These are phyloP conservation scores for Gryllus longicercus DNA, from an alignment of 2,888 invertebrate species.

Conservation along the genomic window DNA sequence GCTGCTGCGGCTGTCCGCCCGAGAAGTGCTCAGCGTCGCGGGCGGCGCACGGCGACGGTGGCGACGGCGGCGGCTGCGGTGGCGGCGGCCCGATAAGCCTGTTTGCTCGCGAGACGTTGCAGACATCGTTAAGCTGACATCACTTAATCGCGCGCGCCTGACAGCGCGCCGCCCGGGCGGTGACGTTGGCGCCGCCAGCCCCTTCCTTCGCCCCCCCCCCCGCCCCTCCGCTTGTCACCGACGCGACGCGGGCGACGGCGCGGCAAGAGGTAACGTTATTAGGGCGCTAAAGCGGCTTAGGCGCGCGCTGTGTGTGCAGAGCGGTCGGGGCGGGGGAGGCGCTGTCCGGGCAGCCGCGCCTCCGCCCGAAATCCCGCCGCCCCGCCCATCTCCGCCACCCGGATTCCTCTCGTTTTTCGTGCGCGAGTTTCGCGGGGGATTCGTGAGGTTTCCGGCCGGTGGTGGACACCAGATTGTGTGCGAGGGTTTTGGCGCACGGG, in stretches of 20 bases:
- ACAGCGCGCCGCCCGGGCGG: background rate
- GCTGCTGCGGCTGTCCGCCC: background rate
- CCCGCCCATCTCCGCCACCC: no score
- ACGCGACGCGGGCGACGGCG: background rate
- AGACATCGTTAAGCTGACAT: constrained; percentile 17
- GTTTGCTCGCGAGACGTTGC: constrained; percentile 17
- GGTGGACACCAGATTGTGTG: no score
- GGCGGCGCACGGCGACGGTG: background rate
- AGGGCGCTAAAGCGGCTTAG: constrained; percentile 1
- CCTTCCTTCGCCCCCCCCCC: no score
- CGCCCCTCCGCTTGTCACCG: no score
- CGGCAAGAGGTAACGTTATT: constrained; percentile 9
- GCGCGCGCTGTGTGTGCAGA: constrained; percentile 12
- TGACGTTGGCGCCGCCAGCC: background rate
- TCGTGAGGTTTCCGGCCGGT: no score
- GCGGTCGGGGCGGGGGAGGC: background rate
- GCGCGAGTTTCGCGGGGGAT: no score
- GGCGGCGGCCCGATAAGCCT: background rate
- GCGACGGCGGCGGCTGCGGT: background rate
- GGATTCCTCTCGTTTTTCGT: no score
- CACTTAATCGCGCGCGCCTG: constrained; percentile 7
- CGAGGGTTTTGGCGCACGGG: no score
- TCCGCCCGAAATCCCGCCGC: background rate
- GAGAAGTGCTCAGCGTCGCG: background rate
- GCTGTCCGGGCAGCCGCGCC: background rate